Evolutionary conservation across 2,888 invertebrate species (phyloP).

Genomic region (Phortica okadai): DNA sequence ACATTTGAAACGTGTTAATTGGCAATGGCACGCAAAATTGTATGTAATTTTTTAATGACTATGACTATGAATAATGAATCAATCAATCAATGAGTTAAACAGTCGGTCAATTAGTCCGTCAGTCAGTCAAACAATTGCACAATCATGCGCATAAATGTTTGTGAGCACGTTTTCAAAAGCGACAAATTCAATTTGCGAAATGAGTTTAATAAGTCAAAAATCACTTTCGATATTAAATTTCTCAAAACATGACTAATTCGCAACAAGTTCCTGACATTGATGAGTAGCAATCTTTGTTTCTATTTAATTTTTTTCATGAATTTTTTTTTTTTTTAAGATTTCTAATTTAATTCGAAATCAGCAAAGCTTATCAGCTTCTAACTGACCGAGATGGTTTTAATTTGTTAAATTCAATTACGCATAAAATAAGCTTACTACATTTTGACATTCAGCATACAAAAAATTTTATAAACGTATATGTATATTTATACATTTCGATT

Average conservation of each 20-base stretch:
- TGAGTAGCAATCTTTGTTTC: background rate
- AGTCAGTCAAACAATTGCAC: background rate
- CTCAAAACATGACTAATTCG: background rate
- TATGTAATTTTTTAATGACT: background rate
- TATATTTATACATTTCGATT: background rate
- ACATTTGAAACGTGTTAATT: conserved; percentile 59
- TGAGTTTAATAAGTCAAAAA: background rate
- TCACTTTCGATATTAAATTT: background rate
- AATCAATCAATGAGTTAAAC: background rate
- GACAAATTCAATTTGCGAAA: background rate
- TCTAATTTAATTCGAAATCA: conserved; percentile 2
- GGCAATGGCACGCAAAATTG: conserved; percentile 23
- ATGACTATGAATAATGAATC: background rate
- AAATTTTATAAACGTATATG: conserved; percentile 24
- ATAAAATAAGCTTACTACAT: conserved; percentile 71
- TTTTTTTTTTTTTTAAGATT: background rate
- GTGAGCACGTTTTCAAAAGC: background rate
- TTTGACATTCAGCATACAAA: conserved; percentile 61
- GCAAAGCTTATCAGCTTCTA: conserved; percentile 51
- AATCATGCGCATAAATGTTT: background rate
- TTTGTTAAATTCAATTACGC: conserved; percentile 73
- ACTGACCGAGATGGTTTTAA: conserved; percentile 54
- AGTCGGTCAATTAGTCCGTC: too few species aligned
- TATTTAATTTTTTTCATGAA: background rate
- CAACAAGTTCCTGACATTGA: too few species aligned